phyloP scores from a whole-genome alignment of 2,797 vertebrate genomes.

The Semotilus atromaculatus region DNA sequence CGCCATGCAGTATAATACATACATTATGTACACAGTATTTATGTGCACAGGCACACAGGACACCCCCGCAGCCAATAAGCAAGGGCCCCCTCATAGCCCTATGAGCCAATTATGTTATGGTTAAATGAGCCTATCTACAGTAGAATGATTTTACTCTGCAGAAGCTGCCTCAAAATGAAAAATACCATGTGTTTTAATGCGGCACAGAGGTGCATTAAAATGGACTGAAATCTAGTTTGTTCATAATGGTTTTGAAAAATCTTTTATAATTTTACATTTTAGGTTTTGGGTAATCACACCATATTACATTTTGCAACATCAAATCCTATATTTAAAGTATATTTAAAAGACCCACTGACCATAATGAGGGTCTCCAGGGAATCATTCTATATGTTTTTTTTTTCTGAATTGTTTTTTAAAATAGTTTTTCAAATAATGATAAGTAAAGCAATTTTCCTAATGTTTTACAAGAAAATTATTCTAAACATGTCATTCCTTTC shows the following conservation, averaged over 20 bases:
- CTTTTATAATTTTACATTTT: no score
- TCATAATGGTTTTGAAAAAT: no score
- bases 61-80: constrained; percentile 10
- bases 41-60: constrained; percentile 24
- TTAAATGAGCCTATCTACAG: constrained; percentile 6
- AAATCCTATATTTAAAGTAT: no score
- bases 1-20: background rate
- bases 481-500: background rate
- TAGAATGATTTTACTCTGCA: constrained; percentile 3
- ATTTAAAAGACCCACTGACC: no score
- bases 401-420: no score
- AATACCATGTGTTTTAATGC: background rate
- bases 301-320: no score
- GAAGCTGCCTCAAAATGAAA: constrained; percentile 7
- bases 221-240: no score
- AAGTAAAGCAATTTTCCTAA: no score
- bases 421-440: no score
- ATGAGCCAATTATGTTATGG: background rate
- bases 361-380: no score
- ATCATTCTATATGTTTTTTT: no score
- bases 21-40: constrained; percentile 1
- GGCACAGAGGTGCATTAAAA: background rate
- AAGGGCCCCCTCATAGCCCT: background rate
- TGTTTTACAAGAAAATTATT: background rate
- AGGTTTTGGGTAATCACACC: no score